Evolutionary conservation across 35 echinoderm and acorn worm genomes (phyloP), one percentile per base, ranked within the genome.

Genomic region (Acanthaster planci): DNA sequence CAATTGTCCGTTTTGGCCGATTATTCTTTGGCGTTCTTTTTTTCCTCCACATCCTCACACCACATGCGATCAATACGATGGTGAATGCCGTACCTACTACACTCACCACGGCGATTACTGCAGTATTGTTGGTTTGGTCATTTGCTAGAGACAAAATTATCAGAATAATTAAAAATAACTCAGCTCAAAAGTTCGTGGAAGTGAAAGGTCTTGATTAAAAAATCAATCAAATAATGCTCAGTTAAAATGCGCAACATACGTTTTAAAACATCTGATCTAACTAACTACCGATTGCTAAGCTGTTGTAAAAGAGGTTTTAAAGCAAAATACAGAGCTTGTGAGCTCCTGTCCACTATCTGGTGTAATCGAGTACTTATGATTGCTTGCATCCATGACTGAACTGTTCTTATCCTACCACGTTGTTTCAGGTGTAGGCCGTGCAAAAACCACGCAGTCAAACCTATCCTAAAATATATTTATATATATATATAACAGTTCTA

Each of bases 401-500:
- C 10, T 31, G 60, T 68, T 0, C 23, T 26, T 26, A 68, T 68
- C 60, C 12, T 68, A 68, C 60, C 60, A 68, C 10, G 29, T 68
- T 1, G 29, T 68, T 1, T 1, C 34, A 31, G 60, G 60, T 31
- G 18, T 34, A 22, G 60, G 60, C 14, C 34, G 5, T 22, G 60
- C 60, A 68, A 23, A 22, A 12, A 68, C 60, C 8, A 68, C 15
- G 60, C 60, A 68, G 60, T 68, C n/a, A n/a, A n/a, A n/a, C n/a
- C n/a, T n/a, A n/a, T n/a, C n/a, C n/a, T n/a, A n/a, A n/a, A n/a
- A n/a, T n/a, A n/a, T n/a, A n/a, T n/a, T n/a, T n/a, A n/a, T n/a
- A n/a, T n/a, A n/a, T n/a, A n/a, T n/a, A n/a, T n/a, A n/a, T n/a
- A n/a, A n/a, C n/a, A n/a, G n/a, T n/a, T n/a, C n/a, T n/a, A n/a